A percentile compares a stretch with the other conserved stretches of the same genome.
Conservation (phyloP, 2,888 invertebrate species). For the Drosophila rellima region DNA sequence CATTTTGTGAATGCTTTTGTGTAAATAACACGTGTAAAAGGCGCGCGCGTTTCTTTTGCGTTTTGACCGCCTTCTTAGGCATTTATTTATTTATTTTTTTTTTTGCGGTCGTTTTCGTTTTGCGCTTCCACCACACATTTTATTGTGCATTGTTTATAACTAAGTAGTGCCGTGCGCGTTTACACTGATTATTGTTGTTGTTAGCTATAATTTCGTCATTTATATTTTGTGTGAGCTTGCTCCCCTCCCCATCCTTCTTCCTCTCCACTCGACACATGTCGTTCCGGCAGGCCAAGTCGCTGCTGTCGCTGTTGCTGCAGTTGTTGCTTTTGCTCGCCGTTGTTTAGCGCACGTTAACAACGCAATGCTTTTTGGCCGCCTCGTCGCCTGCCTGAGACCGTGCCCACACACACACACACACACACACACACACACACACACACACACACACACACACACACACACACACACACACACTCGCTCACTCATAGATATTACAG, state of each 20-base stretch:
- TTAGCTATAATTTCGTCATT: constrained; percentile 72
- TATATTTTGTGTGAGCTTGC: constrained; percentile 55
- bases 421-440: constrained; percentile 23
- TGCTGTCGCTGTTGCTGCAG: constrained; percentile 21
- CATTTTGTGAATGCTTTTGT: neutral
- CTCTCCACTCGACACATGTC: neutral
- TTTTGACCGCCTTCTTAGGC: constrained; percentile 21
- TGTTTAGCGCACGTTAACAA: constrained; percentile 72
- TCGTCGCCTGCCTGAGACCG: constrained; percentile 56
- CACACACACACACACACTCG: too few relatives aligned
- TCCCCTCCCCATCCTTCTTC: neutral
- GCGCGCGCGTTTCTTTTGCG: constrained; percentile 50
- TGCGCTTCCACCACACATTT: constrained; percentile 52
- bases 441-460: too few relatives aligned
- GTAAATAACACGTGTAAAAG: constrained; percentile 25
- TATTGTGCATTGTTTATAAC: constrained; percentile 72
- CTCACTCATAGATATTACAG: neutral
- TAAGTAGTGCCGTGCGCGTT: constrained; percentile 38
- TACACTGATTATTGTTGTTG: constrained; percentile 16
- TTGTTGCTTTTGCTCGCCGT: constrained; percentile 53
- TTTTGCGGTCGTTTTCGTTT: constrained; percentile 21
- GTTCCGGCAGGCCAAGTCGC: constrained; percentile 18
- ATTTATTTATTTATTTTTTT: constrained; percentile 4
- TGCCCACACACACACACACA: constrained; percentile 39
- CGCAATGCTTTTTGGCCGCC: constrained; percentile 68